A percentile compares a stretch with the other conserved stretches of the same genome.
These are phyloP conservation scores for Chionodraco myersi DNA, from an alignment of 2,113 vertebrate species.

Conservation along the genomic window DNA sequence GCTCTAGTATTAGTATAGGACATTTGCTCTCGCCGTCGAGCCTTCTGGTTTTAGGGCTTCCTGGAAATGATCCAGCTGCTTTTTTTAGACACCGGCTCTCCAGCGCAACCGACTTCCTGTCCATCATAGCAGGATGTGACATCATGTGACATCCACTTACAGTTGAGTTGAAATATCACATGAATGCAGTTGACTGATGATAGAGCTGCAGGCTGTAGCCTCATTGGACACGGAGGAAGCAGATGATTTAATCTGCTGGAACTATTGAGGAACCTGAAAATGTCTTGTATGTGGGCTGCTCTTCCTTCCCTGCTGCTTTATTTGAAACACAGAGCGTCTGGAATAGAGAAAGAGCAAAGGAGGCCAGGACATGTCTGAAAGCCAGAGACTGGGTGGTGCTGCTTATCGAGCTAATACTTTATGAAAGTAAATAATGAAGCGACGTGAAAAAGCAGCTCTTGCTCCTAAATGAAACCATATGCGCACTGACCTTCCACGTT, in stretches of 20 bases:
- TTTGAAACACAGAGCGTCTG: constrained; percentile 32
- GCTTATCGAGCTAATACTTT: constrained; percentile 83
- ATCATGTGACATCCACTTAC: constrained; percentile 67
- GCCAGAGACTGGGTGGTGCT: constrained; percentile 78
- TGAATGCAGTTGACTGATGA: constrained; percentile 39
- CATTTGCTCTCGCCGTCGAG: constrained; percentile 50
- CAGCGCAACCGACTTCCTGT: constrained; percentile 74
- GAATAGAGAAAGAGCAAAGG: constrained; percentile 31
- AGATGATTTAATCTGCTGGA: constrained; percentile 39
- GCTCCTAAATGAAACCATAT: constrained; percentile 84
- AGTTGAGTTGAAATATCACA: constrained; percentile 26
- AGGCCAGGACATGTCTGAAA: constrained; percentile 54
- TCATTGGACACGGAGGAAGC: constrained; percentile 10
- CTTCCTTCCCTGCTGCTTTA: constrained; percentile 39
- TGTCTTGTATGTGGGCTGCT: constrained; percentile 42
- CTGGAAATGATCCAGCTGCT: constrained; percentile 72
- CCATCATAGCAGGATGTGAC: constrained; percentile 80
- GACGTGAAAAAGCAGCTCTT: constrained; percentile 74
- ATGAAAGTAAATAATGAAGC: constrained; percentile 85
- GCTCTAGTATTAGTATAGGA: constrained; percentile 37
- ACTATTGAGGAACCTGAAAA: constrained; percentile 37
- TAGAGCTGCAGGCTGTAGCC: constrained; percentile 8
- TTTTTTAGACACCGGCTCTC: constrained; percentile 77
- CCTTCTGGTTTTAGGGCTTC: constrained; percentile 70
- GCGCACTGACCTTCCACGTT: constrained; percentile 81